These are phyloP conservation scores for Pogona vitticeps DNA, from an alignment of 2,113 vertebrate species.

Conservation along the genomic window DNA sequence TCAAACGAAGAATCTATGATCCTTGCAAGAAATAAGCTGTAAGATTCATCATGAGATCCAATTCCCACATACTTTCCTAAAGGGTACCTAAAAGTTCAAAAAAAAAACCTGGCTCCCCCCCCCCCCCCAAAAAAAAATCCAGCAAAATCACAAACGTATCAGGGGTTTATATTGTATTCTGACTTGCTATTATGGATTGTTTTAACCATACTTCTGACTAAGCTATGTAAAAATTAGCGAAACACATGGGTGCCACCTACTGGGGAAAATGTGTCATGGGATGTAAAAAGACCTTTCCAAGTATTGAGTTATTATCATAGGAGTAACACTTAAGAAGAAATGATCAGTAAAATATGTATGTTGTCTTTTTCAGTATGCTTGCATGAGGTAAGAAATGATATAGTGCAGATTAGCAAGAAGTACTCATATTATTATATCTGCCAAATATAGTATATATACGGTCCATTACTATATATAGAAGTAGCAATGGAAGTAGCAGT, in stretches of 20 bases:
- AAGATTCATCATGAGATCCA: not conserved
- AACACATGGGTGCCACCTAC: slow-evolving; percentile 63
- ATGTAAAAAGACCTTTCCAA: not conserved
- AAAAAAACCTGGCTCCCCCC: not conserved
- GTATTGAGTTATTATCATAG: slow-evolving; percentile 1
- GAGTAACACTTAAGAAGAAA: not conserved
- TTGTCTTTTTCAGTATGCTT: not conserved
- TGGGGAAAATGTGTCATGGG: slow-evolving; percentile 9
- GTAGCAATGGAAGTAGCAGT: too few species aligned
- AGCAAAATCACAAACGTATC: slow-evolving; percentile 18
- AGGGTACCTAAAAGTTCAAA: slow-evolving; percentile 15
- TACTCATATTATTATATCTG: not conserved
- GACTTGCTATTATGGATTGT: not conserved
- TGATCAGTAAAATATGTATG: not conserved
- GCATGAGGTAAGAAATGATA: not conserved
- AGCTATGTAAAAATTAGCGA: slow-evolving; percentile 16
- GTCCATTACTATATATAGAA: too few species aligned
- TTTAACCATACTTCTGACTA: not conserved
- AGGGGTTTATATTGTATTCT: not conserved
- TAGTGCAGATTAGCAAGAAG: not conserved
- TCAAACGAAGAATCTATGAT: not conserved
- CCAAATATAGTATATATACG: too few species aligned
- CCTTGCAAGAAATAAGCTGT: not conserved
- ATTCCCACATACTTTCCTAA: slow-evolving; percentile 22
- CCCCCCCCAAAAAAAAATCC: not conserved